A percentile compares a stretch with the other conserved stretches of the same genome.
Evolutionary conservation across 2,888 invertebrate species (phyloP).

Genomic region (Drosophila monieri): DNA sequence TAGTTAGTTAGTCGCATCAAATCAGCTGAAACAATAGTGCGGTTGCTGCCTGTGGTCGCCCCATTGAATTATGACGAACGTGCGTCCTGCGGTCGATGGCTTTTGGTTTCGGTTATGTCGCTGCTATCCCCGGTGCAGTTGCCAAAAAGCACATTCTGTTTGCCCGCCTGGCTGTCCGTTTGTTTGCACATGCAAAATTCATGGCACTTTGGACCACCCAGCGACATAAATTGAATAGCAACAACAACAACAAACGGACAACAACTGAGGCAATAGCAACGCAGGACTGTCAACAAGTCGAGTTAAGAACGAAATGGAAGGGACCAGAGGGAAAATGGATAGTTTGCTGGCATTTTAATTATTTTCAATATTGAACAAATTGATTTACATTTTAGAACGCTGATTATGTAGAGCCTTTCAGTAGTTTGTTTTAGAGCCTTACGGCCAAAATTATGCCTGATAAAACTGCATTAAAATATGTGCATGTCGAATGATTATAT

Average conservation of each 20-base stretch:
- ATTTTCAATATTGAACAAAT: conserved; percentile 81
- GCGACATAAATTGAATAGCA: conserved; percentile 66
- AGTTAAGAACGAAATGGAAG: not conserved
- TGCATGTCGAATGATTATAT: conserved; percentile 68
- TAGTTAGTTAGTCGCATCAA: conserved; percentile 70
- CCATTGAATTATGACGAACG: conserved; percentile 71
- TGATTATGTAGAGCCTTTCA: conserved; percentile 69
- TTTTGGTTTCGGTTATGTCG: conserved; percentile 42
- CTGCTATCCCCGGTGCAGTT: conserved; percentile 17
- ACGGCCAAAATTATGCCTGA: conserved; percentile 60
- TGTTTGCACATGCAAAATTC: conserved; percentile 70
- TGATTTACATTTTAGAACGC: conserved; percentile 77
- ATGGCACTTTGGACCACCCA: conserved; percentile 40
- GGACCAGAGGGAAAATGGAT: conserved; percentile 14
- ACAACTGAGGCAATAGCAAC: conserved; percentile 29
- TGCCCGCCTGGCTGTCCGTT: conserved; percentile 41
- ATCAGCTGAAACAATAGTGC: conserved; percentile 80
- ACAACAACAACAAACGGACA: conserved; percentile 18
- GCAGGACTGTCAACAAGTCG: conserved; percentile 61
- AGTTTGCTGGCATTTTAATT: conserved; percentile 75
- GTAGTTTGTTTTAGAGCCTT: conserved; percentile 25
- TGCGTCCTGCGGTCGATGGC: conserved; percentile 57
- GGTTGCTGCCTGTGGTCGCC: conserved; percentile 58
- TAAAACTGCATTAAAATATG: conserved; percentile 70
- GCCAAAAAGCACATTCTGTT: conserved; percentile 73